Evolutionary conservation across 53 echinoderm and acorn worm species (phyloP).

Genomic region (Pentamera pediparva): DNA sequence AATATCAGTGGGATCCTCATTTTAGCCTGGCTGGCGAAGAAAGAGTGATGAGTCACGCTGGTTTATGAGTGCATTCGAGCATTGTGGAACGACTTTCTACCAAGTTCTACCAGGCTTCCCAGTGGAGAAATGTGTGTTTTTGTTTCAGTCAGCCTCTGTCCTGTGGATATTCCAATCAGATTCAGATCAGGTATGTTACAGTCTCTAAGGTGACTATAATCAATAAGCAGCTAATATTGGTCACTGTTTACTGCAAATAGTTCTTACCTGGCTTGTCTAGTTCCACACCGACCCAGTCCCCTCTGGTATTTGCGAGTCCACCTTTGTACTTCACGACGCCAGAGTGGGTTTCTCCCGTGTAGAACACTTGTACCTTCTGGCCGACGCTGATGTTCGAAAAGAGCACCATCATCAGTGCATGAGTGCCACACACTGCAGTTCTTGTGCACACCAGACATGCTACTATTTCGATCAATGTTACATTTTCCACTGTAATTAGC

Average conservation of each 20-base stretch:
- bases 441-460: neutral
- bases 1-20: too few relatives aligned
- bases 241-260: neutral
- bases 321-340: conserved; percentile 89
- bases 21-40: too few relatives aligned
- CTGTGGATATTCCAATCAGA: neutral
- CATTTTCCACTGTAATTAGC: too few relatives aligned
- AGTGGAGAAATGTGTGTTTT: neutral
- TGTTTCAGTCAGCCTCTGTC: neutral
- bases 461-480: neutral
- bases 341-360: conserved; percentile 51
- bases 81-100: too few relatives aligned
- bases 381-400: conserved; percentile 84
- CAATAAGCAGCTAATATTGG: neutral
- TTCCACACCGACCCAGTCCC: conserved; percentile 94
- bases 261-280: conserved; percentile 56
- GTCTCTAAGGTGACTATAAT: neutral
- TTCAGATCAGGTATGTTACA: neutral
- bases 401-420: conserved; percentile 58
- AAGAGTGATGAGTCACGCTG: too few relatives aligned
- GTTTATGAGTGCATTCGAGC: too few relatives aligned
- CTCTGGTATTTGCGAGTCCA: conserved; percentile 60
- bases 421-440: neutral
- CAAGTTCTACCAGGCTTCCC: too few relatives aligned
- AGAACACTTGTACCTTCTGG: conserved; percentile 82